Evolutionary conservation across 2,888 invertebrate genomes (phyloP).

Genomic region (Rhaphigaster nebulosa): DNA sequence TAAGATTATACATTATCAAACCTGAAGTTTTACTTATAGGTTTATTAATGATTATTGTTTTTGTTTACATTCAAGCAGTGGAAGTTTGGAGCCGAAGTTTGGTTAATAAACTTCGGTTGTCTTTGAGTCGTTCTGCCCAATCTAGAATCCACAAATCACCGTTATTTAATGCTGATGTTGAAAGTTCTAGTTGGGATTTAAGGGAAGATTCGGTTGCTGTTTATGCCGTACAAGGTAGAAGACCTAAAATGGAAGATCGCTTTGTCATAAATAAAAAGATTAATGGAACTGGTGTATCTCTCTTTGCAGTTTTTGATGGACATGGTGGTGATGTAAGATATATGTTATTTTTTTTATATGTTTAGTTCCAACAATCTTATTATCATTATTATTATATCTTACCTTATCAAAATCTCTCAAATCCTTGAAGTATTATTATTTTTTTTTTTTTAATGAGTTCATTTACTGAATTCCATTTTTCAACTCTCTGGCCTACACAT

Average conservation of each 20-base stretch:
- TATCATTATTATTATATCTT: background rate
- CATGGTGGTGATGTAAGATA: conserved; percentile 87
- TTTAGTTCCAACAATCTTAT: background rate
- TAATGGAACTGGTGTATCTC: conserved; percentile 85
- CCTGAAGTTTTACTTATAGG: conserved; percentile 85
- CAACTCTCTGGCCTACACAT: no score
- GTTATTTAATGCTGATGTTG: conserved; percentile 67
- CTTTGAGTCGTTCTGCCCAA: conserved; percentile 64
- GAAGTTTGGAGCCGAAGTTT: conserved; percentile 84
- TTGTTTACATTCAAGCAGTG: conserved; percentile 86
- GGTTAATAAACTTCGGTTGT: conserved; percentile 77
- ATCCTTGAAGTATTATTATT: no score
- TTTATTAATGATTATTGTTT: conserved; percentile 78
- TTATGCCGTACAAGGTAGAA: conserved; percentile 90
- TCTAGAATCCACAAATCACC: conserved; percentile 60
- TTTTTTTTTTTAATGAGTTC: no score
- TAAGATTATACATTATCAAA: conserved; percentile 83
- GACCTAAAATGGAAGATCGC: conserved; percentile 94
- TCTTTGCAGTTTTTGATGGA: conserved; percentile 95
- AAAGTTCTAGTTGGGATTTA: conserved; percentile 81
- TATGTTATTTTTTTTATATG: background rate
- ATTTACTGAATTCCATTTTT: no score
- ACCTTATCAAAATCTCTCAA: background rate
- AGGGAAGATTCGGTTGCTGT: conserved; percentile 83
- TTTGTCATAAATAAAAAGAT: conserved; percentile 90